A percentile compares a stretch with the other conserved stretches of the same genome.
These are phyloP conservation scores for Austrolebias charrua DNA, from an alignment of 2,797 vertebrate species.

Conservation along the genomic window DNA sequence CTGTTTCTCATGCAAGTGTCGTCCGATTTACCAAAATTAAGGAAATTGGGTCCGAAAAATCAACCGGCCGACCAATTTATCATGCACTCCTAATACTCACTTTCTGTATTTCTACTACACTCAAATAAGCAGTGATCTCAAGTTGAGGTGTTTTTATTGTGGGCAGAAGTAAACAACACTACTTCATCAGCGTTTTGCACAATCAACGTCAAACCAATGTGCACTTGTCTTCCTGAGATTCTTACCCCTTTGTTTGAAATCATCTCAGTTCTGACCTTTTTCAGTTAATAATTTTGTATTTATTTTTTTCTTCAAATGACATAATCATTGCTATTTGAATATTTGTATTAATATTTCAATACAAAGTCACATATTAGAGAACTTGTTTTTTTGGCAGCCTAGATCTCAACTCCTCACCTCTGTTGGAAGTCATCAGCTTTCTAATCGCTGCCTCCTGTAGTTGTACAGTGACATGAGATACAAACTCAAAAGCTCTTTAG, in stretches of 20 bases:
- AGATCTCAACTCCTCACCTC: conserved; percentile 50
- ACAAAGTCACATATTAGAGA: conserved; percentile 34
- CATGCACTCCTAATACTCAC: neutral
- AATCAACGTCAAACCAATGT: conserved; percentile 21
- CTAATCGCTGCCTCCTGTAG: conserved; percentile 50
- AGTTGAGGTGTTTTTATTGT: conserved; percentile 23
- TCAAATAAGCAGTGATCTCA: conserved; percentile 36
- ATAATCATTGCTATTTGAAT: neutral
- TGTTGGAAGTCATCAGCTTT: conserved; percentile 40
- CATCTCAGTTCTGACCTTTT: conserved; percentile 2
- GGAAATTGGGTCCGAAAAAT: no score
- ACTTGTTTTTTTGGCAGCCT: conserved; percentile 13
- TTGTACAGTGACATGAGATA: conserved; percentile 48
- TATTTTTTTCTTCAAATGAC: neutral
- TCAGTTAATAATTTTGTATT: neutral
- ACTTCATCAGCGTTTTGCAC: conserved; percentile 29
- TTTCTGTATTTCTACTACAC: conserved; percentile 17
- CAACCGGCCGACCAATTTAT: no score
- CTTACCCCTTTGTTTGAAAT: conserved; percentile 40
- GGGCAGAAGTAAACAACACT: conserved; percentile 16
- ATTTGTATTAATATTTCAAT: conserved; percentile 19
- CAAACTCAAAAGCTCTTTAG: conserved; percentile 50
- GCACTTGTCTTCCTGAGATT: neutral
- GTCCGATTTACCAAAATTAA: no score
- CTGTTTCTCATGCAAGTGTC: no score